Conservation (phyloP, 2,113 vertebrate species). For the Tonatia bakeri region DNA sequence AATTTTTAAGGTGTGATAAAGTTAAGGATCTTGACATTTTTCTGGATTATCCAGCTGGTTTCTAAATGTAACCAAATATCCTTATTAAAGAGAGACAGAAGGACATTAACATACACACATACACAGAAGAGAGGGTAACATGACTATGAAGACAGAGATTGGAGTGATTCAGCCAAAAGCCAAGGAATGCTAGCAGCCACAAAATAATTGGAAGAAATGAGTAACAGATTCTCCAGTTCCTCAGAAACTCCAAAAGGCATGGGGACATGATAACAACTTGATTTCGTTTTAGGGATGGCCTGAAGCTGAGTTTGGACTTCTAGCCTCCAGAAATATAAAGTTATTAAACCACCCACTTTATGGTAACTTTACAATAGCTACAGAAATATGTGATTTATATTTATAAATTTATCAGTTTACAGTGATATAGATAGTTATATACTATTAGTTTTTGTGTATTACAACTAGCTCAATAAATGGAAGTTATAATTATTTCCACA, state of each 20-base stretch:
- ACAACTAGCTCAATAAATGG: background rate
- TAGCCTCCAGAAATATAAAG: background rate
- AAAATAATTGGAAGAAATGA: background rate
- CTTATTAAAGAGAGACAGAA: background rate
- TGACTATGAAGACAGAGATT: background rate
- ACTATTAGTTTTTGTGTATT: background rate
- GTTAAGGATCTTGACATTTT: background rate
- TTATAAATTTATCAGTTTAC: background rate
- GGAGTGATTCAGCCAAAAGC: background rate
- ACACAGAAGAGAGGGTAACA: background rate
- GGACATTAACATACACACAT: background rate
- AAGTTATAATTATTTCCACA: background rate
- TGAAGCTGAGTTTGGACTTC: background rate
- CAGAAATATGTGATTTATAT: background rate
- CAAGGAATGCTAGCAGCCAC: background rate
- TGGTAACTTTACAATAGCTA: background rate
- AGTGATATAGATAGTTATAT: background rate
- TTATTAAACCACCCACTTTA: background rate
- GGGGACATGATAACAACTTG: background rate
- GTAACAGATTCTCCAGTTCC: background rate
- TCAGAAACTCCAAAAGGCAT: too few species aligned
- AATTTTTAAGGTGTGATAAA: background rate
- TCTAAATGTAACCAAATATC: background rate
- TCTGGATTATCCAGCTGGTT: background rate
- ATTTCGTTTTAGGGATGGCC: background rate